phyloP scores from a whole-genome alignment of 2,888 invertebrate genomes.

The Tachina fera region DNA sequence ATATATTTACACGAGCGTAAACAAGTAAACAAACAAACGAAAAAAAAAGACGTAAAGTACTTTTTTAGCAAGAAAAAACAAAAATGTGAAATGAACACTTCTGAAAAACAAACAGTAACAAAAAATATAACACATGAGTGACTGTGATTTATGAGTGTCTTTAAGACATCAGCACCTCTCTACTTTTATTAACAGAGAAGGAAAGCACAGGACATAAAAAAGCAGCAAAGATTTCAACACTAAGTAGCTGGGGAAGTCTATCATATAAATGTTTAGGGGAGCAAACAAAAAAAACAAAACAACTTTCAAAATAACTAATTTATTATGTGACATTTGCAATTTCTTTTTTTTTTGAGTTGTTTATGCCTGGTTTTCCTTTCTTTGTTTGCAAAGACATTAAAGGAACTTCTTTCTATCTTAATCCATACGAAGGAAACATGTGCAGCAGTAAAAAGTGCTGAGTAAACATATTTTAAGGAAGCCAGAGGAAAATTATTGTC shows the following conservation, averaged over 20 bases:
- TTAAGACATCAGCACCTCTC: constrained; percentile 59
- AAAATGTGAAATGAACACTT: constrained; percentile 45
- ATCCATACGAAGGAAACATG: background rate
- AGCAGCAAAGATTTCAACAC: constrained; percentile 4
- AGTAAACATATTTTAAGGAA: constrained; percentile 32
- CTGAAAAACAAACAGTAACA: constrained; percentile 43
- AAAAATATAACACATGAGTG: constrained; percentile 63
- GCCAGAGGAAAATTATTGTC: background rate
- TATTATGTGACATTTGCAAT: constrained; percentile 65
- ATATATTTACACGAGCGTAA: constrained; percentile 2
- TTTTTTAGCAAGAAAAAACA: background rate
- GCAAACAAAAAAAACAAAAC: background rate
- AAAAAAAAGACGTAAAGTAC: too few species aligned
- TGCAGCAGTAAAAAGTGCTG: constrained; percentile 14
- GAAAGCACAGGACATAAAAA: background rate
- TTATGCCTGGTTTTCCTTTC: constrained; percentile 8
- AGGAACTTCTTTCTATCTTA: constrained; percentile 12
- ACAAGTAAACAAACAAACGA: background rate
- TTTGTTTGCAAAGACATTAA: constrained; percentile 33
- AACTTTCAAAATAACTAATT: constrained; percentile 55
- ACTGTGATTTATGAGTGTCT: constrained; percentile 70
- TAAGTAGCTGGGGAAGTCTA: constrained; percentile 50
- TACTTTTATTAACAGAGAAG: background rate
- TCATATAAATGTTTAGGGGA: background rate
- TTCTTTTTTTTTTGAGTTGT: constrained; percentile 24